These are phyloP conservation scores for Anoplolepis gracilipes DNA, from an alignment of 1,140 invertebrate genomes.

Conservation along the genomic window DNA sequence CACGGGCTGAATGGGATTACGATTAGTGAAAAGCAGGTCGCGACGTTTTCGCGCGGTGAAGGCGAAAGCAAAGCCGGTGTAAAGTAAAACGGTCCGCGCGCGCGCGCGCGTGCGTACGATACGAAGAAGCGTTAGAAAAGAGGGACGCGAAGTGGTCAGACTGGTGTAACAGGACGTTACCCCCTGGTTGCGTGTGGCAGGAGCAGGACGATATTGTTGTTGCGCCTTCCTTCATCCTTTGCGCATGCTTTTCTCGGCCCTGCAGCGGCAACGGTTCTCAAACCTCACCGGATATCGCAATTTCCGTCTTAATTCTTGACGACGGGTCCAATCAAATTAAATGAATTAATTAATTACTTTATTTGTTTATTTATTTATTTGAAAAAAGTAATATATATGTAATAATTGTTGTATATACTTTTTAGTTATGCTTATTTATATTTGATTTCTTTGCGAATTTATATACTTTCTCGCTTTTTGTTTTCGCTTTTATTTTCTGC, in stretches of 20 bases:
- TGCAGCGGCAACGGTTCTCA: conserved; percentile 35
- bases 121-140: conserved; percentile 59
- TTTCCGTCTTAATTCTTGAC: neutral
- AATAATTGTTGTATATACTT: conserved; percentile 5
- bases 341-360: neutral
- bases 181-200: conserved; percentile 67
- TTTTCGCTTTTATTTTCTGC: neutral
- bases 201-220: conserved; percentile 67
- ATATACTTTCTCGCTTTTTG: neutral
- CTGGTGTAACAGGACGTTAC: conserved; percentile 80
- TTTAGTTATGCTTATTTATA: neutral
- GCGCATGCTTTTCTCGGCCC: neutral
- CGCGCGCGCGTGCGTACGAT: conserved; percentile 16
- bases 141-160: conserved; percentile 71
- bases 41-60: conserved; percentile 29
- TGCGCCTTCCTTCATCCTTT: conserved; percentile 57
- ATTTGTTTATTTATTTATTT: neutral
- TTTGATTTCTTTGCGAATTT: neutral
- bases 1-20: conserved; percentile 66
- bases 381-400: no score
- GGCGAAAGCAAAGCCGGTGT: conserved; percentile 36
- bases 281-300: neutral
- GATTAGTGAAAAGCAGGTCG: conserved; percentile 59
- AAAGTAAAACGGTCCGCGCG: conserved; percentile 57
- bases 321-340: neutral